Percentiles rank a stretch among this genome's conserved stretches.
These are phyloP conservation scores for Synergus itoensis DNA, from an alignment of 2,888 invertebrate species.

Conservation along the genomic window DNA sequence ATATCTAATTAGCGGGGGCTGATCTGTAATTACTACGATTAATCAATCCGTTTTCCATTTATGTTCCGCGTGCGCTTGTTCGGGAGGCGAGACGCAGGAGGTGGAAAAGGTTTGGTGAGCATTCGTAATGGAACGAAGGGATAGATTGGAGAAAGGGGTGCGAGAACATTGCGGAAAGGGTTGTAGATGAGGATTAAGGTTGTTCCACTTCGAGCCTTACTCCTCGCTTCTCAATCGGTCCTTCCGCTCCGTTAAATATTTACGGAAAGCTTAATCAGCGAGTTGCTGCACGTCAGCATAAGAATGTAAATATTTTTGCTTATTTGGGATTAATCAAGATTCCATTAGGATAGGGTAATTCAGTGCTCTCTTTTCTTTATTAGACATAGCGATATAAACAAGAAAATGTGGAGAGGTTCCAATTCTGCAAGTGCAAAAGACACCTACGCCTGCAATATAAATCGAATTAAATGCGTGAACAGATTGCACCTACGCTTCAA, in stretches of 20 bases:
- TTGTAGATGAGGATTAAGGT: conserved; percentile 53
- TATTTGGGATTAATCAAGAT: not conserved
- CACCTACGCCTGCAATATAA: not conserved
- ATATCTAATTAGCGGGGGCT: conserved; percentile 78
- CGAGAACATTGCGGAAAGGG: conserved; percentile 53
- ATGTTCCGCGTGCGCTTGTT: conserved; percentile 66
- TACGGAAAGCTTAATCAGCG: conserved; percentile 26
- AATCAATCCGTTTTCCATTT: conserved; percentile 80
- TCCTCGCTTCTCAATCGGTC: conserved; percentile 43
- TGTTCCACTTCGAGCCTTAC: conserved; percentile 51
- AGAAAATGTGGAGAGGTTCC: not conserved
- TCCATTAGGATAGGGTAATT: not conserved
- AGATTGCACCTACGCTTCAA: conserved; percentile 64
- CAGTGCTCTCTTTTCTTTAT: not conserved
- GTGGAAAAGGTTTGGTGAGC: conserved; percentile 42
- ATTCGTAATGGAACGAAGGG: conserved; percentile 45
- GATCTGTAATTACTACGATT: conserved; percentile 81
- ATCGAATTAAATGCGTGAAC: conserved; percentile 48
- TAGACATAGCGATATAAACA: not conserved
- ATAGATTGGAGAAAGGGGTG: conserved; percentile 42
- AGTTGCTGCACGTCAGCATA: not conserved
- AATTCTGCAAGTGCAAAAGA: not conserved
- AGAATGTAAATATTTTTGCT: not conserved
- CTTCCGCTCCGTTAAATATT: conserved; percentile 36
- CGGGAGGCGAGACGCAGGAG: conserved; percentile 45